A percentile compares a stretch with the other conserved stretches of the same genome.
Evolutionary conservation across 2,888 invertebrate genomes (phyloP).

Genomic region (Ligdia adustata): DNA sequence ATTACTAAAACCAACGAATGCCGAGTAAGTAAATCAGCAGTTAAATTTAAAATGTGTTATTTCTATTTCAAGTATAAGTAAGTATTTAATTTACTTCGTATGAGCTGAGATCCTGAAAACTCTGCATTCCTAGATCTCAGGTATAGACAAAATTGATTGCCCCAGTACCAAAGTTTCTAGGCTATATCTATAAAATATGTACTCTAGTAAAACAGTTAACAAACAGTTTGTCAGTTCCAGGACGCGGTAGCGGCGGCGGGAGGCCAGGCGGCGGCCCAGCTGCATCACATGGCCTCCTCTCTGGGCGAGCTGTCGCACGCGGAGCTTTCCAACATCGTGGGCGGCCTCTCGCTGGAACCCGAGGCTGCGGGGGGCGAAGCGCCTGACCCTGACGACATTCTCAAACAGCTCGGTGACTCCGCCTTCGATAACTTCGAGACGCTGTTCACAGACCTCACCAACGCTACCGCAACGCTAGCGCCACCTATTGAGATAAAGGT

Average conservation of each 20-base stretch:
- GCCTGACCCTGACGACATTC: conserved; percentile 89
- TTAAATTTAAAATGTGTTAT: too few relatives aligned
- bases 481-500: conserved; percentile 88
- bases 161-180: too few relatives aligned
- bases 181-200: too few relatives aligned
- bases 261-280: conserved; percentile 79
- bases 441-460: conserved; percentile 90
- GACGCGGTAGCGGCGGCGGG: conserved; percentile 85
- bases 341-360: conserved; percentile 82
- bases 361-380: conserved; percentile 62
- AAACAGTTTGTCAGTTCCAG: conserved; percentile 64
- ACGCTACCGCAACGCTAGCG: conserved; percentile 85
- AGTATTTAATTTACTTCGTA: too few relatives aligned
- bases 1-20: too few relatives aligned
- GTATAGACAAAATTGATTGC: too few relatives aligned
- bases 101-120: too few relatives aligned
- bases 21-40: too few relatives aligned
- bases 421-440: conserved; percentile 94
- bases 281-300: conserved; percentile 78
- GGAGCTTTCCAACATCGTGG: conserved; percentile 87
- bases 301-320: conserved; percentile 89
- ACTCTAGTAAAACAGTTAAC: conserved; percentile 1
- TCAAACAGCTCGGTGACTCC: conserved; percentile 92
- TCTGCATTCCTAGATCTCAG: too few relatives aligned
- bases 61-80: too few relatives aligned